These are phyloP conservation scores for Ataeniobius toweri DNA, from an alignment of 2,797 vertebrate genomes.

Conservation along the genomic window DNA sequence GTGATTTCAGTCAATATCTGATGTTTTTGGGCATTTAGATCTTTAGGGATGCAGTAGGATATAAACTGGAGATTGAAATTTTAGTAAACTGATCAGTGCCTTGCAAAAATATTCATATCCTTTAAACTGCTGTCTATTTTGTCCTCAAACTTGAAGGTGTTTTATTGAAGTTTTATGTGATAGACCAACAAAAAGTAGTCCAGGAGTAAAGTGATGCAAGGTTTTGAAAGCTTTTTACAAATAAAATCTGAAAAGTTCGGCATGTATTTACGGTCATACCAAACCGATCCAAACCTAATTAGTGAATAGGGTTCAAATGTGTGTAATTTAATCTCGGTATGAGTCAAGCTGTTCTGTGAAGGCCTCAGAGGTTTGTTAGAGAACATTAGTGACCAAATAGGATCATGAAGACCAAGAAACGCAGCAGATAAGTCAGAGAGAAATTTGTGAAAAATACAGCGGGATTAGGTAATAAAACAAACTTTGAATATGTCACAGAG, in stretches of 20 bases:
- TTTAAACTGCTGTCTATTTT: not conserved
- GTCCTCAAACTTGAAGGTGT: not conserved
- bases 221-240: not conserved
- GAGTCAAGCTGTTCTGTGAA: no score
- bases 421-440: no score
- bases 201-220: not conserved
- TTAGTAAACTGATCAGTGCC: not conserved
- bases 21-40: not conserved
- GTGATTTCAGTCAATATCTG: conserved; percentile 62
- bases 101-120: not conserved
- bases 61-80: not conserved
- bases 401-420: not conserved
- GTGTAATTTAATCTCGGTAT: no score
- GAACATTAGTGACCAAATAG: not conserved
- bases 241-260: no score
- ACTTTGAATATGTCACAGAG: not conserved
- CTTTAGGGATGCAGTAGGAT: not conserved
- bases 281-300: no score
- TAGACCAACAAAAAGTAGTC: not conserved
- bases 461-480: not conserved
- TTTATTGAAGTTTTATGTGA: not conserved
- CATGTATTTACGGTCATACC: no score
- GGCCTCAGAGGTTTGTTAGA: not conserved
- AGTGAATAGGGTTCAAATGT: not conserved
- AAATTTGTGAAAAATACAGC: no score